Conservation (phyloP, 1,140 invertebrate species). For the Bathynomus jamesi region DNA sequence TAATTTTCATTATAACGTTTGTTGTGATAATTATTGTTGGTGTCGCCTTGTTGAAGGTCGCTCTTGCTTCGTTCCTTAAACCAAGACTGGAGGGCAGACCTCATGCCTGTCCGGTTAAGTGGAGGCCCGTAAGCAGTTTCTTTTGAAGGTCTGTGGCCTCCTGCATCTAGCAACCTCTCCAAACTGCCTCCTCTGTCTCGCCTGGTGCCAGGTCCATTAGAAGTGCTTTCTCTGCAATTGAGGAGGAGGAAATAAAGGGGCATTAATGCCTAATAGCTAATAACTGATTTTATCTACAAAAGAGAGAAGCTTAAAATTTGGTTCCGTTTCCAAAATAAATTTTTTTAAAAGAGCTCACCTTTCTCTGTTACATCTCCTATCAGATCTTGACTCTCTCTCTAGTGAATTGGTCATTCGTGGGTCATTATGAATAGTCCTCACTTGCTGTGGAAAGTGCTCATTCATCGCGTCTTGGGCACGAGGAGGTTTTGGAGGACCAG, state of each 20-base stretch:
- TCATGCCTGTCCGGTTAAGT: neutral
- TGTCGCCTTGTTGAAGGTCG: neutral
- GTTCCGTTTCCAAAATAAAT: neutral
- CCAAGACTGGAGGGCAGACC: neutral
- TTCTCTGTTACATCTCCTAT: slow-evolving; percentile 3
- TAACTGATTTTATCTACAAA: no score
- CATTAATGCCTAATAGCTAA: no score
- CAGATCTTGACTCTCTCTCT: slow-evolving; percentile 7
- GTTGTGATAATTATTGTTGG: neutral
- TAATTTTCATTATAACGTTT: neutral
- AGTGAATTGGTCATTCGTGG: neutral
- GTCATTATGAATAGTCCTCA: neutral
- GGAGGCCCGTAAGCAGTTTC: neutral
- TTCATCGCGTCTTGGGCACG: neutral
- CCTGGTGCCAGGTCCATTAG: neutral
- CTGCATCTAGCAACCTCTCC: slow-evolving; percentile 12
- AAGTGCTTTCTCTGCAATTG: neutral
- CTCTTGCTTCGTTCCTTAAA: neutral
- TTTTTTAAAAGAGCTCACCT: slow-evolving; percentile 1
- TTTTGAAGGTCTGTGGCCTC: neutral
- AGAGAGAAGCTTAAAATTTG: neutral
- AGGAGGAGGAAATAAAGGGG: neutral
- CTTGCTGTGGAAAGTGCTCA: neutral
- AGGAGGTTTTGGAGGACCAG: slow-evolving; percentile 15
- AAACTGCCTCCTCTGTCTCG: slow-evolving; percentile 12